These are phyloP conservation scores for Cepphus grylle DNA, from an alignment of 2,113 vertebrate species.

Conservation along the genomic window DNA sequence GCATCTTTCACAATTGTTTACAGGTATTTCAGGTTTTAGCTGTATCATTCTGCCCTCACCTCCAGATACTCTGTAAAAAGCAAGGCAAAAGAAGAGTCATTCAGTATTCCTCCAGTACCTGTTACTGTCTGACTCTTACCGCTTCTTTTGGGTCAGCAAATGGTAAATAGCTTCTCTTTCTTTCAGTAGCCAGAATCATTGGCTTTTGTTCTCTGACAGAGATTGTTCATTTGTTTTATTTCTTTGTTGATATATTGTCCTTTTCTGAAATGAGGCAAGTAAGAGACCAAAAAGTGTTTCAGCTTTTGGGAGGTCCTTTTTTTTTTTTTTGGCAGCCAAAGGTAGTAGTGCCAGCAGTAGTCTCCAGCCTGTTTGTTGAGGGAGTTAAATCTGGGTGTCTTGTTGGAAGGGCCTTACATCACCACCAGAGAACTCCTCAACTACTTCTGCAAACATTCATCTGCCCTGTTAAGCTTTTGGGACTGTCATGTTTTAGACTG, in stretches of 20 bases:
- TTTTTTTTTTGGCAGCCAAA: neutral
- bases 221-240: neutral
- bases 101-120: neutral
- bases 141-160: neutral
- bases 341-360: neutral
- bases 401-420: neutral
- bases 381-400: neutral
- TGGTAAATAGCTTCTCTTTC: neutral
- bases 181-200: neutral
- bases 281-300: neutral
- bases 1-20: conserved; percentile 7
- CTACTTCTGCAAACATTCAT: neutral
- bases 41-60: neutral
- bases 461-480: neutral
- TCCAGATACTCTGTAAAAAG: neutral
- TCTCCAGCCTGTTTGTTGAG: neutral
- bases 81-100: neutral
- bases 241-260: neutral
- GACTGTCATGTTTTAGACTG: neutral
- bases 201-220: neutral
- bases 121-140: neutral
- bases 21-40: conserved; percentile 16
- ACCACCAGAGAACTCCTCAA: neutral
- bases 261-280: neutral
- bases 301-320: neutral